These are phyloP conservation scores for Himalopsyche kuldschensis DNA, from an alignment of 2,888 invertebrate genomes.

Conservation along the genomic window DNA sequence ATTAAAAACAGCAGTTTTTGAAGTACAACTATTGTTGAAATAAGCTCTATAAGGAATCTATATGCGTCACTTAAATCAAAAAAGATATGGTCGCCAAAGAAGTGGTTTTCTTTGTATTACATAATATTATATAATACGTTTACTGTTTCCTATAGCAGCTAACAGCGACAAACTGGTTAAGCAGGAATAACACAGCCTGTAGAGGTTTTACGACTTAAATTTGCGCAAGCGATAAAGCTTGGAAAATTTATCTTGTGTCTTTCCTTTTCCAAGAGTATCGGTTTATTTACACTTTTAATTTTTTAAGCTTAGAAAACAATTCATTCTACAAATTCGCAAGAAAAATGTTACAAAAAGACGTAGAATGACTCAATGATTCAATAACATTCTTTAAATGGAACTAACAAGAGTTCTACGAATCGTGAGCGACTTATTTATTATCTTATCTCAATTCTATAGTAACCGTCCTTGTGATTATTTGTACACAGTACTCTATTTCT, in stretches of 20 bases:
- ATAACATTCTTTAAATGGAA: neutral
- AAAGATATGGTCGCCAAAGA: no score
- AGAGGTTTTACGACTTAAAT: constrained; percentile 3
- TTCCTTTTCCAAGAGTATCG: neutral
- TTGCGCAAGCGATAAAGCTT: neutral
- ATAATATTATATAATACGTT: no score
- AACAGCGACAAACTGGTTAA: neutral
- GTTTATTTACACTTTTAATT: neutral
- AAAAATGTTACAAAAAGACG: neutral
- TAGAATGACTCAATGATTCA: neutral
- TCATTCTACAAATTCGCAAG: neutral
- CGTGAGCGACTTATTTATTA: neutral
- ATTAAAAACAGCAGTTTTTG: no score
- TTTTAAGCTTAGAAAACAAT: neutral
- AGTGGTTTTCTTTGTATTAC: no score
- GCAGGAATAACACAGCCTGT: neutral
- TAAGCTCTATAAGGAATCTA: no score
- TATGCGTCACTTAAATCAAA: no score
- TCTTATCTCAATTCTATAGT: neutral
- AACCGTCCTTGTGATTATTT: no score
- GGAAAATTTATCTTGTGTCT: constrained; percentile 1
- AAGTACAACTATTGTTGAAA: no score
- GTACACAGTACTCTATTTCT: no score
- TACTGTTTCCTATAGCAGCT: neutral
- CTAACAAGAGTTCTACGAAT: neutral